A percentile compares a stretch with the other conserved stretches of the same genome.
phyloP scores from a whole-genome alignment of 2,888 invertebrate species.

The Ferrisia virgata region DNA sequence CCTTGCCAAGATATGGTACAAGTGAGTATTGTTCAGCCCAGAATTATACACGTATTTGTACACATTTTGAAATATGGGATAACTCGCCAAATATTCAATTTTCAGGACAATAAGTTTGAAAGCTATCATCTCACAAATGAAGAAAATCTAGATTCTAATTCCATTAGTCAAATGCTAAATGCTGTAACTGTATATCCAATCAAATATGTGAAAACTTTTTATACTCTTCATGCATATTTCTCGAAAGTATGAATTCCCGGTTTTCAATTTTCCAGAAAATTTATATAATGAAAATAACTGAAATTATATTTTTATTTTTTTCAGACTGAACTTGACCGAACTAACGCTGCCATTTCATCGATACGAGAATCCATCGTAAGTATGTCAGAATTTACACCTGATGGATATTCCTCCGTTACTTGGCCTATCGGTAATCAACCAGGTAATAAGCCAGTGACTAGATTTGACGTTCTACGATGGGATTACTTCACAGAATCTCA shows the following conservation, averaged over 20 bases:
- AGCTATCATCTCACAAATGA: constrained; percentile 48
- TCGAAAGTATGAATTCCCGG: constrained; percentile 58
- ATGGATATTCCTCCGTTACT: constrained; percentile 50
- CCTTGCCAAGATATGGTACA: constrained; percentile 62
- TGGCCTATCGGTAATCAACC: constrained; percentile 76
- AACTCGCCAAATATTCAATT: background rate
- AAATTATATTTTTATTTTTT: background rate
- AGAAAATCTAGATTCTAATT: constrained; percentile 48
- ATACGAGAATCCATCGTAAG: constrained; percentile 56
- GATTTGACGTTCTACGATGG: constrained; percentile 84
- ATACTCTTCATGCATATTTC: constrained; percentile 70
- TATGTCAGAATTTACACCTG: constrained; percentile 55
- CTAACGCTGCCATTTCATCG: constrained; percentile 54
- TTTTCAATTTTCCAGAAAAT: too few relatives aligned
- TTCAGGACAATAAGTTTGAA: constrained; percentile 46
- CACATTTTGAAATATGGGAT: background rate
- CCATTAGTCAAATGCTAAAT: constrained; percentile 52
- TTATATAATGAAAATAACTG: constrained; percentile 51
- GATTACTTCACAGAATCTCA: constrained; percentile 81
- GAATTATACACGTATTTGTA: background rate
- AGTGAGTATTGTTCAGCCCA: constrained; percentile 51
- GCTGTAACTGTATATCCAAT: constrained; percentile 68
- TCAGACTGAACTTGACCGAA: constrained; percentile 47
- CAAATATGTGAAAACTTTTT: constrained; percentile 61
- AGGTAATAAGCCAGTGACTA: constrained; percentile 65